phyloP scores from a whole-genome alignment of 2,797 vertebrate genomes.

The Channa striata region DNA sequence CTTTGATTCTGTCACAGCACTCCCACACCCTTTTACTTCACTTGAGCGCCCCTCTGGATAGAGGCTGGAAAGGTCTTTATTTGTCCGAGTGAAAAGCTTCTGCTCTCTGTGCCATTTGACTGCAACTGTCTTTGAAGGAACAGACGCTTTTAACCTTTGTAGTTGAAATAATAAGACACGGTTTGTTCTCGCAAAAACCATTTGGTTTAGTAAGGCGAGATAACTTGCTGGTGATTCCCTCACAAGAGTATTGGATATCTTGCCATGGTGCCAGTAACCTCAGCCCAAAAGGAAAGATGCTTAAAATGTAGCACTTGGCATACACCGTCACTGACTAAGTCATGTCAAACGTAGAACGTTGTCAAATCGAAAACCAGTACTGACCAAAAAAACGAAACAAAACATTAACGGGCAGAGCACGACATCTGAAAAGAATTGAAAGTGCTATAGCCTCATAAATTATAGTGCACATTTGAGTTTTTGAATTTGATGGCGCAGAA shows the following conservation, averaged over 20 bases:
- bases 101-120: conserved; percentile 69
- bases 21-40: conserved; percentile 61
- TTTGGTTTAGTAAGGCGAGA: conserved; percentile 52
- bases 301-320: conserved; percentile 30
- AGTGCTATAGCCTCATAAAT: conserved; percentile 77
- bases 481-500: conserved; percentile 77
- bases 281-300: no score
- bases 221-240: conserved; percentile 56
- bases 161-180: conserved; percentile 63
- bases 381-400: conserved; percentile 59
- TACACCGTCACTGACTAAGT: conserved; percentile 44
- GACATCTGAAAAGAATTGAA: conserved; percentile 72
- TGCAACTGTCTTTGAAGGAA: conserved; percentile 66
- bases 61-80: conserved; percentile 69
- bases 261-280: conserved; percentile 48
- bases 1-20: conserved; percentile 71
- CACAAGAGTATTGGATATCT: conserved; percentile 55
- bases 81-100: conserved; percentile 64
- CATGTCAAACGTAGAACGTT: conserved; percentile 52
- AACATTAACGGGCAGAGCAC: conserved; percentile 53
- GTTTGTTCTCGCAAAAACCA: conserved; percentile 62
- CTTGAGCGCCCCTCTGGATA: conserved; percentile 56
- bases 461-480: conserved; percentile 76
- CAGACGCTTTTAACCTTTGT: conserved; percentile 79
- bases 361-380: conserved; percentile 21